These are phyloP conservation scores for Neria commutata DNA, from an alignment of 2,888 invertebrate genomes.

Conservation along the genomic window DNA sequence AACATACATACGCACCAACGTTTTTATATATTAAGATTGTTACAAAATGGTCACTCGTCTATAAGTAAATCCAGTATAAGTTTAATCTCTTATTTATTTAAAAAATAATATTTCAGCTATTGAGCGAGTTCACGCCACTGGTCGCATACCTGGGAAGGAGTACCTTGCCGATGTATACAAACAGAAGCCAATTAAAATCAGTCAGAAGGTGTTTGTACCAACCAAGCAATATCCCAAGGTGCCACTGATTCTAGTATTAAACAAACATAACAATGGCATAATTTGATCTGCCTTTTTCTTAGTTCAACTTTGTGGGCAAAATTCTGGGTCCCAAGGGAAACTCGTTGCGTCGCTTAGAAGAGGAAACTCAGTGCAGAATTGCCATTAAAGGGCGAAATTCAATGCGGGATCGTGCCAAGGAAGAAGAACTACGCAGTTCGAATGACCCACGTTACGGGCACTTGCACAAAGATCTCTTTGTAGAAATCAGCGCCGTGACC, in stretches of 20 bases:
- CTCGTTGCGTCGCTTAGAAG: slow-evolving; percentile 88
- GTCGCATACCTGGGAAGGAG: slow-evolving; percentile 71
- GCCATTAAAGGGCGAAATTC: slow-evolving; percentile 90
- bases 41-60: no score
- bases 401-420: slow-evolving; percentile 85
- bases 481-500: slow-evolving; percentile 84
- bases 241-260: background rate
- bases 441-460: slow-evolving; percentile 88
- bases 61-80: no score
- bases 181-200: slow-evolving; percentile 62
- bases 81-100: slow-evolving; percentile 8
- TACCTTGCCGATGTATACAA: slow-evolving; percentile 78
- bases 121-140: slow-evolving; percentile 72
- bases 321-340: slow-evolving; percentile 92
- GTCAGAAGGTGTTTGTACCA: slow-evolving; percentile 58
- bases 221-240: slow-evolving; percentile 62
- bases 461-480: slow-evolving; percentile 84
- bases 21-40: no score
- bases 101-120: slow-evolving; percentile 71
- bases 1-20: no score
- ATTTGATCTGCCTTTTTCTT: slow-evolving; percentile 43
- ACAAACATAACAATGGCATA: background rate
- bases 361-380: slow-evolving; percentile 95
- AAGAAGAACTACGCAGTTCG: slow-evolving; percentile 78
- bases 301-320: slow-evolving; percentile 96